phyloP scores from a whole-genome alignment of 2,113 vertebrate species.

The Bubalus kerabau region DNA sequence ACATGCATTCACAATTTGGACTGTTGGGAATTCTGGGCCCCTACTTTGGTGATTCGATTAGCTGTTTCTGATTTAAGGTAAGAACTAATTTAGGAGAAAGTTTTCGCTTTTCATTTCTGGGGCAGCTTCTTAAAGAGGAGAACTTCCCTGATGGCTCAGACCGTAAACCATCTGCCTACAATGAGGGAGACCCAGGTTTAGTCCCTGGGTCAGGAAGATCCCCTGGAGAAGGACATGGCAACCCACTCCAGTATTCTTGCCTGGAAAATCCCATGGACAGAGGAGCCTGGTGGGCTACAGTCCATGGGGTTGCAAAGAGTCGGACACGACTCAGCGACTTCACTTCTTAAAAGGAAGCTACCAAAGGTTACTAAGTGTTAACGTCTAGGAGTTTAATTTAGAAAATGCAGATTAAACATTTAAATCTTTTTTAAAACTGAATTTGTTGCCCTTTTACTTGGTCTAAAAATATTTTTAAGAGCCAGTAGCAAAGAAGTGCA shows the following conservation, averaged over 20 bases:
- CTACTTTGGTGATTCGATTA: background rate
- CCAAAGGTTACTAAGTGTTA: background rate
- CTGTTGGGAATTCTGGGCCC: background rate
- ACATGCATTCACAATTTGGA: background rate
- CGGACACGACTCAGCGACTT: too few relatives aligned
- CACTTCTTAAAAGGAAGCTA: background rate
- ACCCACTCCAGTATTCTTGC: too few relatives aligned
- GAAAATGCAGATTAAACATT: background rate
- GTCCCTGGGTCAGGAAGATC: too few relatives aligned
- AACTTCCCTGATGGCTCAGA: too few relatives aligned
- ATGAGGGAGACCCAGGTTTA: too few relatives aligned
- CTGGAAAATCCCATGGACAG: too few relatives aligned
- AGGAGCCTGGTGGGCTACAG: too few relatives aligned
- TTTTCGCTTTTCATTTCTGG: background rate
- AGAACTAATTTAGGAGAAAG: background rate
- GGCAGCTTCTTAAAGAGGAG: background rate
- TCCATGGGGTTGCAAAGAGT: too few relatives aligned
- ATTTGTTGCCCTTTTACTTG: background rate
- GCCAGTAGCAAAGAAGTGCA: background rate
- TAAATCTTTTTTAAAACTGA: background rate
- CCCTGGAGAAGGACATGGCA: too few relatives aligned
- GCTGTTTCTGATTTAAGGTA: background rate
- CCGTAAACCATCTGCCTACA: too few relatives aligned
- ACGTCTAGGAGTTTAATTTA: background rate
- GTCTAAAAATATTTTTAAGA: background rate